Percentiles rank a stretch among this genome's conserved stretches.
These are phyloP conservation scores for Tenualosa thibaudeaui DNA, from an alignment of 2,797 vertebrate species.

Conservation along the genomic window DNA sequence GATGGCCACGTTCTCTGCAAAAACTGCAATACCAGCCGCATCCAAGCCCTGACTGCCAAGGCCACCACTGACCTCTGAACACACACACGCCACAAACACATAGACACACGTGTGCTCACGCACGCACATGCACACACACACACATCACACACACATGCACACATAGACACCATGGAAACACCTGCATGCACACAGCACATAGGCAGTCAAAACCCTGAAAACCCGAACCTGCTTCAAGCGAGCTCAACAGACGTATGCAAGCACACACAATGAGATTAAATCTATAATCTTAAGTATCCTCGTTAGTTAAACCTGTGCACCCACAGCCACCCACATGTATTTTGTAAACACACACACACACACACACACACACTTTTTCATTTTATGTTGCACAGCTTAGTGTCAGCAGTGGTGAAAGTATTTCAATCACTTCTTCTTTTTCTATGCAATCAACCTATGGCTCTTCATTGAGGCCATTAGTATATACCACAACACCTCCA, in stretches of 20 bases:
- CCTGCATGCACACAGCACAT: conserved; percentile 1
- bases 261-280: background rate
- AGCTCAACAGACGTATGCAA: conserved; percentile 2
- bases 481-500: background rate
- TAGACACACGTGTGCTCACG: background rate
- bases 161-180: background rate
- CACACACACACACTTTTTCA: background rate
- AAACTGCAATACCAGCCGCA: conserved; percentile 92
- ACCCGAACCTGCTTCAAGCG: background rate
- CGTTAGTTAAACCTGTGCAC: background rate
- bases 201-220: background rate
- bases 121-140: background rate
- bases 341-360: conserved; percentile 27
- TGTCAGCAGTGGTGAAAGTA: background rate
- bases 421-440: background rate
- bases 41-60: conserved; percentile 95
- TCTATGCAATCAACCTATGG: conserved; percentile 6
- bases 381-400: conserved; percentile 15
- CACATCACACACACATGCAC: background rate
- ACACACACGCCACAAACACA: conserved; percentile 21
- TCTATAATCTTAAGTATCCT: background rate
- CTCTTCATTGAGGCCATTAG: background rate
- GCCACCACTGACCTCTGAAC: conserved; percentile 96
- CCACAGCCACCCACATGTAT: conserved; percentile 18
- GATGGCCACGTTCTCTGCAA: conserved; percentile 98